These are phyloP conservation scores for Conopomorpha cramerella DNA, from an alignment of 1,140 invertebrate genomes.

Conservation along the genomic window DNA sequence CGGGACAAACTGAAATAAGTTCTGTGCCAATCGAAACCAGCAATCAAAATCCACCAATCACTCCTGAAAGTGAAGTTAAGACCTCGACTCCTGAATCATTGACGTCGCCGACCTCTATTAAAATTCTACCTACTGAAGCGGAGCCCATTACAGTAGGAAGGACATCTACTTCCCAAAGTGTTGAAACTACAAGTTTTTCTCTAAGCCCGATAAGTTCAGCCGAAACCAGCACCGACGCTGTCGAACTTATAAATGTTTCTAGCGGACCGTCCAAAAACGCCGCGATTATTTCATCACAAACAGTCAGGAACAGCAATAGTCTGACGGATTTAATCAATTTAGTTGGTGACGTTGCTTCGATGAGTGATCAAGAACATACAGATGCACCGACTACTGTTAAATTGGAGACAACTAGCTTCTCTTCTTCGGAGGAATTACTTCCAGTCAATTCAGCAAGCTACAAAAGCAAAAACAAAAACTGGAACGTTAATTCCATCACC, in stretches of 20 bases:
- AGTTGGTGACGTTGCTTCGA: constrained; percentile 52
- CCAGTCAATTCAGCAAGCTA: constrained; percentile 44
- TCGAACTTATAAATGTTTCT: constrained; percentile 39
- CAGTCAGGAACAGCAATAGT: constrained; percentile 33
- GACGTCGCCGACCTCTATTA: constrained; percentile 9
- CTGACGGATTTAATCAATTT: constrained; percentile 49
- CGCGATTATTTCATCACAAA: constrained; percentile 23
- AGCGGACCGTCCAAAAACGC: constrained; percentile 25
- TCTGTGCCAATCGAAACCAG: constrained; percentile 45
- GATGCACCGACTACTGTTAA: constrained; percentile 13
- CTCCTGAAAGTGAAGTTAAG: constrained; percentile 22
- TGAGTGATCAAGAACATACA: constrained; percentile 43
- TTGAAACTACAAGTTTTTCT: constrained; percentile 40
- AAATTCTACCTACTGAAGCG: constrained; percentile 15
- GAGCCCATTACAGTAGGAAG: constrained; percentile 19
- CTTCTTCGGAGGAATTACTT: constrained; percentile 44
- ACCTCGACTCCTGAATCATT: constrained; percentile 15
- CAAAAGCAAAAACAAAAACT: constrained; percentile 47
- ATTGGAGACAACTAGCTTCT: constrained; percentile 19
- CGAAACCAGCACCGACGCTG: constrained; percentile 28
- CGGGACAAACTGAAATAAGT: constrained; percentile 38
- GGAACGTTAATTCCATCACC: constrained; percentile 44
- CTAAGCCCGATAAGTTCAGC: constrained; percentile 28
- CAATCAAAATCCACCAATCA: constrained; percentile 45
- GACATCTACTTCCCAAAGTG: constrained; percentile 13